Evolutionary conservation across 2,888 invertebrate genomes (phyloP).

Genomic region (Apotomis betuletana): DNA sequence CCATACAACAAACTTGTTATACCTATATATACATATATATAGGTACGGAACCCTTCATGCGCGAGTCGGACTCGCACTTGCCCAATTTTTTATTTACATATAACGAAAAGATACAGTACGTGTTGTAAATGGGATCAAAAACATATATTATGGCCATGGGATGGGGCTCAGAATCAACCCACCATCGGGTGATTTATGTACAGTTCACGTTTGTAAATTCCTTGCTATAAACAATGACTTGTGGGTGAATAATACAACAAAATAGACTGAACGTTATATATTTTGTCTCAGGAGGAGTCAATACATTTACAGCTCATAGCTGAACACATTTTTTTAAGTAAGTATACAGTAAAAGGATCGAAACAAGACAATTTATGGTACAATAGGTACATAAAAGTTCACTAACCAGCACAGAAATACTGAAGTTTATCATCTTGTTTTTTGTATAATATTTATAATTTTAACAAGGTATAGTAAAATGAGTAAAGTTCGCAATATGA

Average conservation of each 20-base stretch:
- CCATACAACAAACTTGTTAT: too few relatives aligned
- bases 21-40: too few relatives aligned
- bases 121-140: too few relatives aligned
- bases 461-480: neutral
- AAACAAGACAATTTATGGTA: conserved; percentile 25
- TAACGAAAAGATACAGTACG: too few relatives aligned
- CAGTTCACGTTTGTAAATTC: too few relatives aligned
- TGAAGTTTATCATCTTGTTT: neutral
- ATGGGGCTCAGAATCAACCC: too few relatives aligned
- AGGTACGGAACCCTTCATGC: too few relatives aligned
- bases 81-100: too few relatives aligned
- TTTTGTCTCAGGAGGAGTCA: conserved; percentile 57
- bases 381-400: conserved; percentile 8
- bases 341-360: conserved; percentile 24
- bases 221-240: neutral
- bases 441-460: neutral
- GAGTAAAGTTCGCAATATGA: conserved; percentile 8
- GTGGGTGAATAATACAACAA: conserved; percentile 20
- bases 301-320: conserved; percentile 69
- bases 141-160: too few relatives aligned
- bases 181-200: too few relatives aligned
- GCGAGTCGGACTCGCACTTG: too few relatives aligned
- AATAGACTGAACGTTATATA: conserved; percentile 60
- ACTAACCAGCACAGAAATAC: conserved; percentile 10
- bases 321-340: conserved; percentile 53